These are phyloP conservation scores for Cataglyphis cursor DNA, from an alignment of 2,888 invertebrate species.

Conservation along the genomic window DNA sequence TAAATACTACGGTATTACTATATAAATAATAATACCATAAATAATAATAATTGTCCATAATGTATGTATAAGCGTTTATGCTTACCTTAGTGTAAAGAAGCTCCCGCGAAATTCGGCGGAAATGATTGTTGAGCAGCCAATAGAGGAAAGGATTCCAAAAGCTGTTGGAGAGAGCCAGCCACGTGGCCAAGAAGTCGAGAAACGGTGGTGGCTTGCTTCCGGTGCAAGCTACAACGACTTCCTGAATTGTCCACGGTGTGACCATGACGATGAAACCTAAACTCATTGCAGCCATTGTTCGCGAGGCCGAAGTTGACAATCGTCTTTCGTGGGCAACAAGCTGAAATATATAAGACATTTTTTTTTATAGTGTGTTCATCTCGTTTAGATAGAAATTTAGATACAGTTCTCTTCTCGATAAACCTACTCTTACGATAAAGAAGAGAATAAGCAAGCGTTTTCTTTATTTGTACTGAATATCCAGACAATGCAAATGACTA, in stretches of 20 bases:
- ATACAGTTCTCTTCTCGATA: not conserved
- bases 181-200: conserved; percentile 94
- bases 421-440: not conserved
- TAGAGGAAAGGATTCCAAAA: conserved; percentile 97
- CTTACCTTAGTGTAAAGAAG: conserved; percentile 91
- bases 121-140: conserved; percentile 95
- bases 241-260: conserved; percentile 96
- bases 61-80: not conserved
- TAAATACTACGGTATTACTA: not conserved
- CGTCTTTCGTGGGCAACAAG: conserved; percentile 90
- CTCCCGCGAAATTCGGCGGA: conserved; percentile 93
- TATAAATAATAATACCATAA: not conserved
- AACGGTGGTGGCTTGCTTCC: conserved; percentile 94
- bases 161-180: conserved; percentile 95
- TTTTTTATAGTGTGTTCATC: not conserved
- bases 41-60: not conserved
- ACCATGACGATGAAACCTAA: conserved; percentile 96
- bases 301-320: conserved; percentile 93
- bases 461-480: not conserved
- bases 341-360: conserved; percentile 82
- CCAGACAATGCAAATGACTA: not conserved
- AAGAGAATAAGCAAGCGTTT: not conserved
- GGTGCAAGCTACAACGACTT: conserved; percentile 96
- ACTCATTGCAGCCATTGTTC: conserved; percentile 97
- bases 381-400: not conserved